Base-by-base conservation (phyloP, 2,797 vertebrate genomes). In the Microctenopoma lineatum region DNA sequence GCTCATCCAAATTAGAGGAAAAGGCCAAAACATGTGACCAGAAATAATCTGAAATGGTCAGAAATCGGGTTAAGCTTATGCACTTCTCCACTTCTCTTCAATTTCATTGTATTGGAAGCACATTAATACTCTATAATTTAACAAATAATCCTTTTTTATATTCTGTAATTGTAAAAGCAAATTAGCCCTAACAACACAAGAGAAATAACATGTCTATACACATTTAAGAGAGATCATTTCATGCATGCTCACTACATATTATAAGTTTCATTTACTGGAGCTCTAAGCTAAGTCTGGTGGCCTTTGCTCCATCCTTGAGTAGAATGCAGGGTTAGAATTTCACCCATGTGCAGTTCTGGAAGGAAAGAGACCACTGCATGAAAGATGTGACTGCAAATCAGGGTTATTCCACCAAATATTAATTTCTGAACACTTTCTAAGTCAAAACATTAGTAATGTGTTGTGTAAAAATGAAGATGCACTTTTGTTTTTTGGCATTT, bases 1-100 rank as follows among this genome's bases (percentile, higher is more conserved):
- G 89, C 59, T 96, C 95, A 6, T 98, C 96, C 83, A 98, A 86
- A 84, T 97, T 96, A 0, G 96, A 94, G 57, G 96, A 97, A 84
- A 98, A 98, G 0, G 94, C 94, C 68, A 98, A 88, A 53, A 95
- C 84, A 46, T 97, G 89, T 21, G 96, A 98, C 51, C 90, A 92
- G 87, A 97, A 98, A 89, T 95, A 94, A 90, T 97, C 97, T 98
- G 92, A 48, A 88, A 93, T 66, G 83, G 51, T 53, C 25, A 77
- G 21, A 75, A 57, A 70, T 56, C 11, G 9, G 27, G 27, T 41
- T 70, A 4, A 69, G 57, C 4, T 10, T 11, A 56, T 52, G 13
- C 21, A 4, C 14, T 25, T 38, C 16, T 38, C n/a, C 21, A 21
- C 21, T 21, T 50, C 7, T n/a, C 47, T 16, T 36, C 15, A 53